phyloP scores from a whole-genome alignment of 2,888 invertebrate species.

The Phania funesta region DNA sequence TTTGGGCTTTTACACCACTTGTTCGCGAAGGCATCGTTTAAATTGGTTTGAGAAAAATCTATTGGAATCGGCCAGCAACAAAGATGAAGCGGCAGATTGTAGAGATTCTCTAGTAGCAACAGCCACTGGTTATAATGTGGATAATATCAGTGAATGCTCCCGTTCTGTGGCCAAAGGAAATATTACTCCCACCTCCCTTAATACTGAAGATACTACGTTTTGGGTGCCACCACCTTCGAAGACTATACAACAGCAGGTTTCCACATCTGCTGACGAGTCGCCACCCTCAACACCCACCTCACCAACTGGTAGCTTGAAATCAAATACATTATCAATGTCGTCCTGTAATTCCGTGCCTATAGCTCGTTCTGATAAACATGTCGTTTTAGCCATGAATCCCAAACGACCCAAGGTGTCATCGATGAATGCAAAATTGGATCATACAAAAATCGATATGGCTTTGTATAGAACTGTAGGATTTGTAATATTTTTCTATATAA shows the following conservation, averaged over 20 bases:
- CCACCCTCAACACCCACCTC: conserved; percentile 81
- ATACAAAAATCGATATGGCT: conserved; percentile 83
- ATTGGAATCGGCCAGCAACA: conserved; percentile 81
- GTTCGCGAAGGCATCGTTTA: conserved; percentile 82
- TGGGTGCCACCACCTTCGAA: conserved; percentile 80
- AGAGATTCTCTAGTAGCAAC: conserved; percentile 80
- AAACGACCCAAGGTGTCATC: conserved; percentile 81
- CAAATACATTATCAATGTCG: conserved; percentile 78
- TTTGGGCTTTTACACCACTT: conserved; percentile 81
- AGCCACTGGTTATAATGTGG: conserved; percentile 78
- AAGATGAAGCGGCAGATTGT: conserved; percentile 80
- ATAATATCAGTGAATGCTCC: conserved; percentile 79
- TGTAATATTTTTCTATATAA: not conserved
- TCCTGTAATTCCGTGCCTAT: conserved; percentile 79
- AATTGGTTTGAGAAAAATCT: conserved; percentile 84
- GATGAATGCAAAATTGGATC: conserved; percentile 85
- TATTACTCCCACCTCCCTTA: conserved; percentile 79
- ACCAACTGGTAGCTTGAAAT: conserved; percentile 80
- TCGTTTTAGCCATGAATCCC: conserved; percentile 82
- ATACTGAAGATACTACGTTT: conserved; percentile 80
- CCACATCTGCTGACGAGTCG: conserved; percentile 78
- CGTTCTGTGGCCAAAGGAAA: conserved; percentile 76
- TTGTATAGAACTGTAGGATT: conserved; percentile 82
- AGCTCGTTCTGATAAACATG: conserved; percentile 82
- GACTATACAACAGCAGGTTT: conserved; percentile 74